phyloP scores from a whole-genome alignment of 2,888 invertebrate genomes.

The Eristalis intricaria region DNA sequence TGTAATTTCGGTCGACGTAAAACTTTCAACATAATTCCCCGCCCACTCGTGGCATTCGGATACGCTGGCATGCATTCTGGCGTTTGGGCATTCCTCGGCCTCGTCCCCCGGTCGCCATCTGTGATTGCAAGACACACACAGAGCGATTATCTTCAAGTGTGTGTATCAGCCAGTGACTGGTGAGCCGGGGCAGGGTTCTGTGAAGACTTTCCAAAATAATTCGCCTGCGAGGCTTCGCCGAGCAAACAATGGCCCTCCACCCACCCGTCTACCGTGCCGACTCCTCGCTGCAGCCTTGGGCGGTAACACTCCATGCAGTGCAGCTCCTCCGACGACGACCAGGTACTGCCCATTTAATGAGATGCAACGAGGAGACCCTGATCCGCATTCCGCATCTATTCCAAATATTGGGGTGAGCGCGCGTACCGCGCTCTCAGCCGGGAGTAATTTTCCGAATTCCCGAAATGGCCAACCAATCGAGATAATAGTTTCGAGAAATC shows the following conservation, averaged over 20 bases:
- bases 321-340: background rate
- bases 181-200: background rate
- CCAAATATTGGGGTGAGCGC: conserved; percentile 66
- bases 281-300: conserved; percentile 48
- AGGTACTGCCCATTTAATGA: conserved; percentile 58
- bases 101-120: conserved; percentile 41
- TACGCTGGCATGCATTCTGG: background rate
- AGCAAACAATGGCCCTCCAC: conserved; percentile 63
- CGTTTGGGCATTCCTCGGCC: background rate
- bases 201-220: conserved; percentile 44
- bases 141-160: conserved; percentile 42
- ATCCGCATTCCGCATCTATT: conserved; percentile 60
- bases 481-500: conserved; percentile 69
- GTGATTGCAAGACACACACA: conserved; percentile 36
- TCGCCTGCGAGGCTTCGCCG: conserved; percentile 43
- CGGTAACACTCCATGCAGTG: conserved; percentile 51
- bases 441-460: conserved; percentile 70
- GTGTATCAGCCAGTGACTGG: background rate
- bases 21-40: conserved; percentile 71
- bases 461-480: conserved; percentile 71
- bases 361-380: conserved; percentile 47
- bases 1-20: conserved; percentile 68
- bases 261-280: background rate
- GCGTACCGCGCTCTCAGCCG: conserved; percentile 32
- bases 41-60: conserved; percentile 63